Percentiles rank a stretch among this genome's conserved stretches.
These are phyloP conservation scores for Rhodophaea formosa DNA, from an alignment of 2,888 invertebrate genomes.

Conservation along the genomic window DNA sequence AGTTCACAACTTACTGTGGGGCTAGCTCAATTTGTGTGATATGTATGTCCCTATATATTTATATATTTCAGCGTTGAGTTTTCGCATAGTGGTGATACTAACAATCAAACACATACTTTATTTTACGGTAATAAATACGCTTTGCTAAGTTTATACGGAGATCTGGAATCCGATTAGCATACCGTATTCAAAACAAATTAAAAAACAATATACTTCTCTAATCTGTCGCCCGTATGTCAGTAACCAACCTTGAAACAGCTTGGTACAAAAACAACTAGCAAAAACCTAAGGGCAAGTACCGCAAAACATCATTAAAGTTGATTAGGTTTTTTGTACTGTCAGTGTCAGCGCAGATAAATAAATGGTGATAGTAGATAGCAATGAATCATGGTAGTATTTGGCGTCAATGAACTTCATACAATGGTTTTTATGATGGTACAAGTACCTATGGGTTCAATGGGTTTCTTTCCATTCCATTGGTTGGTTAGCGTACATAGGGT, in stretches of 20 bases:
- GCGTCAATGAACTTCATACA: constrained; percentile 48
- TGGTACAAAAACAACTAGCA: constrained; percentile 45
- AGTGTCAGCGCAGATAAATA: constrained; percentile 49
- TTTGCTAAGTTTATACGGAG: no score
- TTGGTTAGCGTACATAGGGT: constrained; percentile 6
- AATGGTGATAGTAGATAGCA: constrained; percentile 29
- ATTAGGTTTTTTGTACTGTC: constrained; percentile 50
- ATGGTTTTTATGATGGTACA: constrained; percentile 42
- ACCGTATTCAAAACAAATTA: no score
- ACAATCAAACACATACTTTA: no score
- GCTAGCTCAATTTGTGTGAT: no score
- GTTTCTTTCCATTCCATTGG: constrained; percentile 8
- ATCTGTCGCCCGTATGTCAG: constrained; percentile 30
- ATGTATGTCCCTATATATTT: no score
- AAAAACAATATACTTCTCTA: neutral
- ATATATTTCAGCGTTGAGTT: no score
- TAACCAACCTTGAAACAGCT: constrained; percentile 40
- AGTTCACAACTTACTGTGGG: no score
- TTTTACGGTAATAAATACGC: no score
- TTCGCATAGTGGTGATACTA: no score
- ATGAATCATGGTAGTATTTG: constrained; percentile 48
- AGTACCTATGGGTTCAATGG: constrained; percentile 20
- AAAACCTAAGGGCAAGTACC: constrained; percentile 58
- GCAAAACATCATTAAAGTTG: constrained; percentile 58
- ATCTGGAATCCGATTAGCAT: no score